Percentiles rank a stretch among this genome's conserved stretches.
These are phyloP conservation scores for Morpho deidamia DNA, from an alignment of 2,888 invertebrate species.

Conservation along the genomic window DNA sequence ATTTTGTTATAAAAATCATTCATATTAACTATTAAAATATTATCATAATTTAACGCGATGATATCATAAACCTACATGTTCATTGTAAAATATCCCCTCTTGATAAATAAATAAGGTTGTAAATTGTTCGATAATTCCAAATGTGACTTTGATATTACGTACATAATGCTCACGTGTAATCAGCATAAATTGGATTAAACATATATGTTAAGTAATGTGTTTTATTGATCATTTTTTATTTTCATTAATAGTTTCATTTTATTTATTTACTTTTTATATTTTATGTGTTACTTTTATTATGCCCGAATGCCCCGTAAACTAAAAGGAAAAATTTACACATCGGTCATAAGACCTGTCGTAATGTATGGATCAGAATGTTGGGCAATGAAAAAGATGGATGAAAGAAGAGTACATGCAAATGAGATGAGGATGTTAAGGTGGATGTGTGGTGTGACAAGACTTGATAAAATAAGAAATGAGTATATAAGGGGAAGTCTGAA, in stretches of 20 bases:
- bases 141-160: slow-evolving; percentile 68
- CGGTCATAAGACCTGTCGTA: no score
- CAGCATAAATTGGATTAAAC: slow-evolving; percentile 69
- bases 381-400: no score
- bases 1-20: no score
- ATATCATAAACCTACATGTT: slow-evolving; percentile 29
- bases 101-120: slow-evolving; percentile 62
- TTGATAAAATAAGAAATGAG: no score
- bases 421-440: no score
- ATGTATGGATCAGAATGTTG: no score
- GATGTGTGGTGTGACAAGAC: no score
- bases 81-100: slow-evolving; percentile 63
- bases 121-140: slow-evolving; percentile 66
- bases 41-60: slow-evolving; percentile 14
- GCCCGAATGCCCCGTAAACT: no score
- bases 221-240: slow-evolving; percentile 10
- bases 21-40: neutral
- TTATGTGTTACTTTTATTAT: no score
- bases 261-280: neutral
- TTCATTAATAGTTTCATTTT: neutral
- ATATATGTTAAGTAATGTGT: slow-evolving; percentile 54
- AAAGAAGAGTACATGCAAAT: no score
- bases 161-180: slow-evolving; percentile 69
- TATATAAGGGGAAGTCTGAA: no score
- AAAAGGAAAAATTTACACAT: no score